Evolutionary conservation across 2,113 vertebrate species (phyloP).

Genomic region (Ceyx melanurus): DNA sequence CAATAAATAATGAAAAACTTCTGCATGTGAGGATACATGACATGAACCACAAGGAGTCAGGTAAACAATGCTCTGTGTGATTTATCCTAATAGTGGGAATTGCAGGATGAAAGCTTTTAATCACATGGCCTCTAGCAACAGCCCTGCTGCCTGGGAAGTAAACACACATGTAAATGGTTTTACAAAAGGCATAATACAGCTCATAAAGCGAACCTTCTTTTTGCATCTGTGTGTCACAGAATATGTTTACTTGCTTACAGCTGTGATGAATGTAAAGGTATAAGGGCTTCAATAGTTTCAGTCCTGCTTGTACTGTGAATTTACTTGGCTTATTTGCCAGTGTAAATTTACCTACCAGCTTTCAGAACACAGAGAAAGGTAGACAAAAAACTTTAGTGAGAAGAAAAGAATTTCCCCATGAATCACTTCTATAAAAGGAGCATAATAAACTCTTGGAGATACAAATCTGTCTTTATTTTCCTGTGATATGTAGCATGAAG

Average conservation of each 20-base stretch:
- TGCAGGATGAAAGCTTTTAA: background rate
- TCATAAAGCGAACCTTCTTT: background rate
- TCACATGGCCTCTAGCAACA: background rate
- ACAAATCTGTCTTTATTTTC: background rate
- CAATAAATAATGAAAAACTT: slow-evolving; percentile 20
- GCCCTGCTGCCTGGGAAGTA: background rate
- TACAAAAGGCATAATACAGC: background rate
- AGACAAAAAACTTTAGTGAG: background rate
- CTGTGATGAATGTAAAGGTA: background rate
- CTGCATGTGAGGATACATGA: background rate
- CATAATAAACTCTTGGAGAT: background rate
- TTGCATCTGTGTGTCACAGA: background rate
- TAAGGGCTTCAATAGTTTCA: background rate
- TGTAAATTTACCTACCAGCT: background rate
- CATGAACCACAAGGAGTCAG: slow-evolving; percentile 15
- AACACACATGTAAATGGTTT: background rate
- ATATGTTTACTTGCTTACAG: background rate
- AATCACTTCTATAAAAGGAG: background rate
- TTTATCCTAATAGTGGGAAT: slow-evolving; percentile 7
- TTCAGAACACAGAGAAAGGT: background rate
- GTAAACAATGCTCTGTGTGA: background rate
- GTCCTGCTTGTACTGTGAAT: background rate
- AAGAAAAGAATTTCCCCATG: background rate
- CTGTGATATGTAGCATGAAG: background rate
- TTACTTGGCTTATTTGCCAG: background rate